These are phyloP conservation scores for Leucopsar rothschildi DNA, from an alignment of 2,113 vertebrate genomes.

Conservation along the genomic window DNA sequence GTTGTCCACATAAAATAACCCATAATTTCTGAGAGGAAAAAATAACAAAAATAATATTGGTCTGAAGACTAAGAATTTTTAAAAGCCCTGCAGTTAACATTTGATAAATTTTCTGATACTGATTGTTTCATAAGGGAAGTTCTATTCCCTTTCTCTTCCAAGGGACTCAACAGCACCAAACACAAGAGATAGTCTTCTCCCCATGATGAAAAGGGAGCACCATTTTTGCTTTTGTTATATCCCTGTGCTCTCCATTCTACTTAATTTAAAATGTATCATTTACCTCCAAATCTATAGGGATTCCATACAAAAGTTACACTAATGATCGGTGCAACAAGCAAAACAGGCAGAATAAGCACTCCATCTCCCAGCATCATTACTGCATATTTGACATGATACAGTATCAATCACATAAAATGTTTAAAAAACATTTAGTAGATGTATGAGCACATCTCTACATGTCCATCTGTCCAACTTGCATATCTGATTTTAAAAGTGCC, in stretches of 20 bases:
- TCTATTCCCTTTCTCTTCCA: background rate
- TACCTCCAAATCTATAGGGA: background rate
- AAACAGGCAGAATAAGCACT: background rate
- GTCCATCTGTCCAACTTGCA: background rate
- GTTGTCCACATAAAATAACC: background rate
- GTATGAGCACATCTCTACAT: background rate
- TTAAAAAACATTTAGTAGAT: background rate
- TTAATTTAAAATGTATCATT: background rate
- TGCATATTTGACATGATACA: background rate
- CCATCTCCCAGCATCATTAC: background rate
- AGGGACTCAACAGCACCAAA: background rate
- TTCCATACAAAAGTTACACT: background rate
- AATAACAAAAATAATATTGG: background rate
- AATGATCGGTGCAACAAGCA: background rate
- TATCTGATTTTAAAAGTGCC: background rate
- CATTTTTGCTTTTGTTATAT: background rate
- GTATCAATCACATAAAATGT: background rate
- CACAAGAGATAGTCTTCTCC: background rate
- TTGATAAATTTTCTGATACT: background rate
- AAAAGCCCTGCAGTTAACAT: background rate
- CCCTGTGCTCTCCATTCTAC: background rate
- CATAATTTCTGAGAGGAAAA: background rate
- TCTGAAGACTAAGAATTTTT: background rate
- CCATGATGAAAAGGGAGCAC: background rate
- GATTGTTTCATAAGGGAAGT: background rate